Evolutionary conservation across 1,140 invertebrate genomes (phyloP), one percentile per base, ranked within the genome.

Genomic region (Chymomyza costata): DNA sequence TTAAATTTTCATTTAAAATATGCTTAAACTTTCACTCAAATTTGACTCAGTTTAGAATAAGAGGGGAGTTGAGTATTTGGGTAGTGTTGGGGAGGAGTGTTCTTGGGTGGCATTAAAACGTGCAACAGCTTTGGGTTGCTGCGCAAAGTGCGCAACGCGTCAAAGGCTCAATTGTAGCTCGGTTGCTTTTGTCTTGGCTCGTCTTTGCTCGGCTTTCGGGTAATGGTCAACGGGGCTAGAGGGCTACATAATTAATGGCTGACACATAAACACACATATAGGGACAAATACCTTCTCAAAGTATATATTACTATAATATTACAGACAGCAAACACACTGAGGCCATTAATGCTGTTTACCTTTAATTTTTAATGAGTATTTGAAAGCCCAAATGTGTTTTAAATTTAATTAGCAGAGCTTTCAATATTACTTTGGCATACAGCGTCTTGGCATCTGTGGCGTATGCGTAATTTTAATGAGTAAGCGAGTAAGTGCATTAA

Each of bases 91-190:
- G 16, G 43, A 11, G 21, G 8, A 25, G 21, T 5, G 21, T 25
- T 3, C n/a, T 35, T 28, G 21, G 6, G 16, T 15, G 21, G 13
- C 8, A 34, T 40, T 44, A 16, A 18, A 30, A 25, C 32, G 39
- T 65, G 62, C 62, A 65, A 65, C 62, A 65, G 53, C 61, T 58
- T 49, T 48, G 46, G 40, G 5, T 28, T 65, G 61, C 60, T 65
- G 62, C 61, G 62, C 62, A 65, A 28, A 32, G 17, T 35, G 14
- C 37, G 3, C 21, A 25, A 25, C 21, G 3, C 21, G 8, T 25
- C 21, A 3, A 5, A 8, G 21, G 8, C 21, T 25, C 21, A 8
- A 25, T 25, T 3, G 17, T 1, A 31, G 21, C 37, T 50, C 13
- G 19, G 15, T 16, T 30, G 19, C 15, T 30, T 6, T 28, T 16